These are phyloP conservation scores for Mus minutoides DNA, from an alignment of 2,797 vertebrate genomes.

Conservation along the genomic window DNA sequence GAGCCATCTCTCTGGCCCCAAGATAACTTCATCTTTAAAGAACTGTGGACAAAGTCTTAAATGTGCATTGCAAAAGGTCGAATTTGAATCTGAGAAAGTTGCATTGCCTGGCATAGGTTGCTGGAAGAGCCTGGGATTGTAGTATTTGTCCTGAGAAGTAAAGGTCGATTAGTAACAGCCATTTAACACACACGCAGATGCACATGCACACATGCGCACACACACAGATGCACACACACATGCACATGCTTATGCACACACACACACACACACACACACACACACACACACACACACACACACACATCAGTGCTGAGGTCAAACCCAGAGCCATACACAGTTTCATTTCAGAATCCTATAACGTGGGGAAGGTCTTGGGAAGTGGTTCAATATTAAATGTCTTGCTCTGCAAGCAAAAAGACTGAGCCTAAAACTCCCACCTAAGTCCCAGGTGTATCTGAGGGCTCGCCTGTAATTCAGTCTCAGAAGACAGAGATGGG, in stretches of 20 bases:
- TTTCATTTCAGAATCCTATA: constrained; percentile 3
- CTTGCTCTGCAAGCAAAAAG: background rate
- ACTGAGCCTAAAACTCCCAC: background rate
- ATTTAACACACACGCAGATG: constrained; percentile 40
- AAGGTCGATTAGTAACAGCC: background rate
- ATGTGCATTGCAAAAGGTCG: constrained; percentile 2
- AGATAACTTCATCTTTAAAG: constrained; percentile 31
- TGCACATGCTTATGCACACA: background rate
- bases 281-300: background rate
- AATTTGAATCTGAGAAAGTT: background rate
- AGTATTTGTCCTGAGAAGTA: constrained; percentile 31
- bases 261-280: background rate
- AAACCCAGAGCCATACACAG: background rate
- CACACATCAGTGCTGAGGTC: background rate
- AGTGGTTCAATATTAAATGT: background rate
- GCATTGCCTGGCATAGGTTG: background rate
- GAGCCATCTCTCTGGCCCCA: background rate
- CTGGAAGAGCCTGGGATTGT: background rate
- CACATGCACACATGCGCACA: background rate
- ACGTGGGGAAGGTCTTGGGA: too few species aligned
- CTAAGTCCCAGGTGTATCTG: background rate
- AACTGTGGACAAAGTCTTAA: background rate
- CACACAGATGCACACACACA: constrained; percentile 15
- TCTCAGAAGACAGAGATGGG: background rate
- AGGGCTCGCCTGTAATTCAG: background rate